Percentiles rank a stretch among this genome's conserved stretches.
phyloP scores from a whole-genome alignment of 2,888 invertebrate genomes.

The Agrotis segetum region DNA sequence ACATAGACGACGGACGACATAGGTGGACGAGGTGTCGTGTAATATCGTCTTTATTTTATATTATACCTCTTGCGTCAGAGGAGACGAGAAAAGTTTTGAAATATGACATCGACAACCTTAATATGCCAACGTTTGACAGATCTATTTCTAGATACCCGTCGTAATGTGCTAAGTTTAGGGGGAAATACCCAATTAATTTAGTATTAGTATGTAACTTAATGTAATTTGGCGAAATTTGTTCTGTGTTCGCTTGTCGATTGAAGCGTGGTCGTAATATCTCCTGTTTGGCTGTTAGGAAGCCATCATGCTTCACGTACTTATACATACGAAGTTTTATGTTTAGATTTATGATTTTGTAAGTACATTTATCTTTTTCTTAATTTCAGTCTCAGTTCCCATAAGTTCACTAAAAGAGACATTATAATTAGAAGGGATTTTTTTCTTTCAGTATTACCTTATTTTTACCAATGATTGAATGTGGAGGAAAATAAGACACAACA shows the following conservation, averaged over 20 bases:
- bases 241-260: constrained; percentile 1
- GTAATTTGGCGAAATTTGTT: constrained; percentile 42
- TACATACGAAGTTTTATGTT: neutral
- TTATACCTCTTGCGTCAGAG: neutral
- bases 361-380: neutral
- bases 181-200: constrained; percentile 24
- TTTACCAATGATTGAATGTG: constrained; percentile 23
- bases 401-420: no score
- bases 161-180: constrained; percentile 41
- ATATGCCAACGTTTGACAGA: constrained; percentile 28
- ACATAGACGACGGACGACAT: no score
- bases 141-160: constrained; percentile 34
- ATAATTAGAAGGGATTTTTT: neutral
- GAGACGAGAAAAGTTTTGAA: neutral
- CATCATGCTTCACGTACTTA: constrained; percentile 19
- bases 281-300: neutral
- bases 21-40: no score
- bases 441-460: constrained; percentile 27
- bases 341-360: constrained; percentile 33
- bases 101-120: neutral
- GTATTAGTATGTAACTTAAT: constrained; percentile 43
- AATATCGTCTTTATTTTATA: no score
- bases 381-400: neutral
- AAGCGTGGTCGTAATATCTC: neutral
- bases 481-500: constrained; percentile 20